Evolutionary conservation across 2,888 invertebrate genomes (phyloP).

Genomic region (Epistrophe grossulariae): DNA sequence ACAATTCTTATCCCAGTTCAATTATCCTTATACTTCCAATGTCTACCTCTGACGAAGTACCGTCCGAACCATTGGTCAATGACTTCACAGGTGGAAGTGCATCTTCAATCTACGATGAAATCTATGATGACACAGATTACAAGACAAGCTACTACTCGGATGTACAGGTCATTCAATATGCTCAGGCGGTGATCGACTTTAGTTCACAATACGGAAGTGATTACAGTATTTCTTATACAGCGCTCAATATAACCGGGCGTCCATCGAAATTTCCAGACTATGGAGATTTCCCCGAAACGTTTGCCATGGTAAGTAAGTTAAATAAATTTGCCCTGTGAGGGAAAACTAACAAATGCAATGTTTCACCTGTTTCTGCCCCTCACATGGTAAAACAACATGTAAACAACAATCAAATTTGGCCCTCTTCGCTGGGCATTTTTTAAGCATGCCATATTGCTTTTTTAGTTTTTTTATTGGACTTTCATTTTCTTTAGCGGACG

Average conservation of each 20-base stretch:
- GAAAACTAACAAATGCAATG: slow-evolving; percentile 53
- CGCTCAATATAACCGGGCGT: slow-evolving; percentile 92
- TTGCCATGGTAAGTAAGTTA: slow-evolving; percentile 90
- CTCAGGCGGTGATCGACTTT: slow-evolving; percentile 91
- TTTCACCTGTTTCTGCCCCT: not conserved
- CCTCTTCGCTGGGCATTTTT: not conserved
- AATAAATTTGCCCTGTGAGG: not conserved
- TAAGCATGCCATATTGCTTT: slow-evolving; percentile 16
- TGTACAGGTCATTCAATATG: slow-evolving; percentile 88
- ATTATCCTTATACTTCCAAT: slow-evolving; percentile 21
- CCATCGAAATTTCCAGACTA: slow-evolving; percentile 94
- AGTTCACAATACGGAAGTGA: slow-evolving; percentile 96
- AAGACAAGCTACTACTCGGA: slow-evolving; percentile 69
- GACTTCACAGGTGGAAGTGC: slow-evolving; percentile 48
- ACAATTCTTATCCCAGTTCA: not conserved
- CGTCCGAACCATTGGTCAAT: slow-evolving; percentile 1
- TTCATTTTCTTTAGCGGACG: slow-evolving; percentile 86
- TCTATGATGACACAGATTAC: slow-evolving; percentile 61
- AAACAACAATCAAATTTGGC: slow-evolving; percentile 18
- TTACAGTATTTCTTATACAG: slow-evolving; percentile 94
- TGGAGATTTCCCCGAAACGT: slow-evolving; percentile 95
- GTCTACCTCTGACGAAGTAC: slow-evolving; percentile 60
- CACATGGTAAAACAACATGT: not conserved
- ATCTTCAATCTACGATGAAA: slow-evolving; percentile 58
- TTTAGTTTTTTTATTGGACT: not conserved